Percentiles rank a stretch among this genome's conserved stretches.
These are phyloP conservation scores for Scaptodrosophila latifasciaeformis DNA, from an alignment of 2,888 invertebrate species.

Conservation along the genomic window DNA sequence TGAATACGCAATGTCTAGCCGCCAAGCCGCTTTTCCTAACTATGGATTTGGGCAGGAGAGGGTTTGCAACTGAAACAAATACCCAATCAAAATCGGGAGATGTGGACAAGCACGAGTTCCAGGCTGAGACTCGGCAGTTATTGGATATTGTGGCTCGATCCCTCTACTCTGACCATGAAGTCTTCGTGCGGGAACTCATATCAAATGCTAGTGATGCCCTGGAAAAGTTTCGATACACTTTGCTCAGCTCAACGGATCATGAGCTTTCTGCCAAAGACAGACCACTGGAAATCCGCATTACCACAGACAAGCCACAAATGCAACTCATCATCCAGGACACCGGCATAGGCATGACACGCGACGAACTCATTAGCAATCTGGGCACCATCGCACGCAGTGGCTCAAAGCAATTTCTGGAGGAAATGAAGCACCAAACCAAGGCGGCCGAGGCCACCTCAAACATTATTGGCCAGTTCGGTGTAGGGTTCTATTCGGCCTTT, in stretches of 20 bases:
- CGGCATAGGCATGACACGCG: conserved; percentile 95
- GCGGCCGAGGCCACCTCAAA: conserved; percentile 80
- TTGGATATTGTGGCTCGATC: conserved; percentile 98
- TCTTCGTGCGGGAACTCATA: conserved; percentile 95
- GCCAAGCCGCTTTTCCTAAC: no score
- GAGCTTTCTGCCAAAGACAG: conserved; percentile 79
- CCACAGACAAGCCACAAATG: conserved; percentile 89
- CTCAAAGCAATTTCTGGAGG: conserved; percentile 93
- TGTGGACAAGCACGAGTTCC: conserved; percentile 88
- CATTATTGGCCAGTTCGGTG: conserved; percentile 98
- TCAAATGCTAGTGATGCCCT: conserved; percentile 98
- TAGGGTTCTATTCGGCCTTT: conserved; percentile 98
- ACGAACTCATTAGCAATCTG: conserved; percentile 91
- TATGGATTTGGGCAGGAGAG: no score
- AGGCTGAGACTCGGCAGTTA: conserved; percentile 96
- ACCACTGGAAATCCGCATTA: conserved; percentile 89
- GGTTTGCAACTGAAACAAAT: no score
- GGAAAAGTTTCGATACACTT: conserved; percentile 92
- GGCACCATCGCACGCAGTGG: conserved; percentile 98
- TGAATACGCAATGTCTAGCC: no score
- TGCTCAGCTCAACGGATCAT: conserved; percentile 76
- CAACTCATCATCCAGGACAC: conserved; percentile 93
- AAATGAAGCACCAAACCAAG: conserved; percentile 82
- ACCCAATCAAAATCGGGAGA: conserved; percentile 25
- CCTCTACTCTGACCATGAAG: conserved; percentile 97